These are phyloP conservation scores for Salminus brasiliensis DNA, from an alignment of 2,113 vertebrate genomes.

Conservation along the genomic window DNA sequence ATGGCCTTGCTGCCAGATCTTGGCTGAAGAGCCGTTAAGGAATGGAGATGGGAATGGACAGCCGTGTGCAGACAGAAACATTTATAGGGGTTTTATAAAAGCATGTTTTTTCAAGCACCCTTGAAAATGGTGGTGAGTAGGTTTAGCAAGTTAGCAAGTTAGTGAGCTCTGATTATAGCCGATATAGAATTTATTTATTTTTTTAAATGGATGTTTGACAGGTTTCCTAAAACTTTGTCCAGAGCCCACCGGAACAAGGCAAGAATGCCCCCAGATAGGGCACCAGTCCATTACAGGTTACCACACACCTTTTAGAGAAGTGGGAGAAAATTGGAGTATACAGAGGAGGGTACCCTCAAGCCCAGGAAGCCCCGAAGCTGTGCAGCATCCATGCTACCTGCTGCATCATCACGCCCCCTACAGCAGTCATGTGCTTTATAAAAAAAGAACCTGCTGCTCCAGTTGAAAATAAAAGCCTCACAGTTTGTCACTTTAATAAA, in stretches of 20 bases:
- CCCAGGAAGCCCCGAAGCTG: too few species aligned
- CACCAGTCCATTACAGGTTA: too few species aligned
- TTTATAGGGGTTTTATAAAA: background rate
- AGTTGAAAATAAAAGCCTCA: background rate
- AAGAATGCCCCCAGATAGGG: too few species aligned
- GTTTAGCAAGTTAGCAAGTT: background rate
- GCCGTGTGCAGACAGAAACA: background rate
- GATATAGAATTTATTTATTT: too few species aligned
- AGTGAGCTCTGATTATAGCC: too few species aligned
- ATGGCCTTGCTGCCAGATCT: conserved; percentile 14
- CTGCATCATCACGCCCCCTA: too few species aligned
- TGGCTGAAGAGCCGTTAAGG: background rate
- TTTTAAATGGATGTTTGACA: background rate
- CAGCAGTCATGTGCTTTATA: background rate
- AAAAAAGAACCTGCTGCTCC: background rate
- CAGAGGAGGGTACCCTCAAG: too few species aligned
- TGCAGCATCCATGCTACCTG: too few species aligned
- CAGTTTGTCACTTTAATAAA: background rate
- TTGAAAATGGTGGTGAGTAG: background rate
- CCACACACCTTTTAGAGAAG: too few species aligned
- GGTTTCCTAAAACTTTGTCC: background rate
- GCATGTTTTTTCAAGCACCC: background rate
- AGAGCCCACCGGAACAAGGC: too few species aligned
- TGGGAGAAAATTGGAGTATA: too few species aligned
- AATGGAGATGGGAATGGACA: background rate